A percentile compares a stretch with the other conserved stretches of the same genome.
phyloP scores from a whole-genome alignment of 2,888 invertebrate genomes.

The Pristionchus japonicus region DNA sequence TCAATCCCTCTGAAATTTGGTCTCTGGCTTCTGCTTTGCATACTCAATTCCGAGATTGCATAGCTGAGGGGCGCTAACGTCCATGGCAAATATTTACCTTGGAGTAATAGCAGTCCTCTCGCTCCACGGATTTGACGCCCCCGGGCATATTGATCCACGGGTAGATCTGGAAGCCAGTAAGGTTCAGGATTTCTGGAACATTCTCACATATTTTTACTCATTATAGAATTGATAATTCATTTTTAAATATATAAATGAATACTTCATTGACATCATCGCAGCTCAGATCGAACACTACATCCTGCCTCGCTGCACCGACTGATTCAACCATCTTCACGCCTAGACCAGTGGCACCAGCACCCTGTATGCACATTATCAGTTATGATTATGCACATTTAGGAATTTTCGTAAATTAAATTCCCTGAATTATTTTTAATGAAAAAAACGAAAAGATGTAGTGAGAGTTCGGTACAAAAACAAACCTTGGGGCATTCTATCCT shows the following conservation, averaged over 20 bases:
- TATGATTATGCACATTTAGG: neutral
- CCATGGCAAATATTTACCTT: neutral
- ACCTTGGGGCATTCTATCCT: conserved; percentile 73
- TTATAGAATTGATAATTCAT: neutral
- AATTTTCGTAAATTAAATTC: neutral
- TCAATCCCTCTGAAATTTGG: neutral
- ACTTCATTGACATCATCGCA: conserved; percentile 71
- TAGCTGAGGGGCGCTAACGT: neutral
- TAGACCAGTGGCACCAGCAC: conserved; percentile 55
- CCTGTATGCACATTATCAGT: neutral
- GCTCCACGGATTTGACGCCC: conserved; percentile 68
- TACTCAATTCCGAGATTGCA: neutral
- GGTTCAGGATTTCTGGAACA: neutral
- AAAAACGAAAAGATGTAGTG: neutral
- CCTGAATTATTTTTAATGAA: neutral
- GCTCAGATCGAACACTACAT: conserved; percentile 71
- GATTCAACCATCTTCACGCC: conserved; percentile 73
- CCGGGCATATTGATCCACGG: conserved; percentile 73
- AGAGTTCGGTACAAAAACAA: too few species aligned
- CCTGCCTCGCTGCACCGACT: conserved; percentile 71
- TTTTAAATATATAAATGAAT: too few species aligned
- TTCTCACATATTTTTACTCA: neutral
- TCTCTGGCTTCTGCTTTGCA: neutral
- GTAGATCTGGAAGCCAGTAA: conserved; percentile 57
- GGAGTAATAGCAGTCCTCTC: conserved; percentile 73